phyloP scores from a whole-genome alignment of 2,797 vertebrate genomes.

The Yasuhikotakia modesta region DNA sequence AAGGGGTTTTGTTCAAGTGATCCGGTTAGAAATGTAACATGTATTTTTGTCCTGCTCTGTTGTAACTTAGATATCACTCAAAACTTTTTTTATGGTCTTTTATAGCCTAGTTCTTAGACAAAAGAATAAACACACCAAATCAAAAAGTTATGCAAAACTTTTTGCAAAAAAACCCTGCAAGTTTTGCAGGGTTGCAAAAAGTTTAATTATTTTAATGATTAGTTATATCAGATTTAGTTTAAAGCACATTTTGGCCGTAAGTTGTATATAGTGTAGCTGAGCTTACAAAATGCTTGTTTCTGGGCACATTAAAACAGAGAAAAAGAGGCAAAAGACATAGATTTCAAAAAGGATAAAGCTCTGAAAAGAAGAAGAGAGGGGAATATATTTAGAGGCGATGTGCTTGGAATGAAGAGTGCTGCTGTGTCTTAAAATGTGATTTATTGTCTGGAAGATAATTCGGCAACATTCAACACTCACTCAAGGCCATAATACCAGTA shows the following conservation, averaged over 20 bases:
- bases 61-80: not conserved
- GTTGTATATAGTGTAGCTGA: not conserved
- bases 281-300: not conserved
- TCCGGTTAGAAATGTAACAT: conserved; percentile 25
- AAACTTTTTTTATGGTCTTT: not conserved
- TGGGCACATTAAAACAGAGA: not conserved
- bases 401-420: conserved; percentile 26
- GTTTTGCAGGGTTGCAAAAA: not conserved
- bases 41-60: conserved; percentile 1
- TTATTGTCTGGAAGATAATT: conserved; percentile 59
- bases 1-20: conserved; percentile 19
- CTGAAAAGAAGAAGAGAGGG: not conserved
- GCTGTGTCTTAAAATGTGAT: conserved; percentile 50
- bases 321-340: not conserved
- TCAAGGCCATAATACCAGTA: conserved; percentile 59
- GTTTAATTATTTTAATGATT: not conserved
- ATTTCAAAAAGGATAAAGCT: conserved; percentile 18
- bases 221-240: not conserved
- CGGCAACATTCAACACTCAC: conserved; percentile 53
- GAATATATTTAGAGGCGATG: conserved; percentile 28
- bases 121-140: not conserved
- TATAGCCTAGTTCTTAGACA: no score
- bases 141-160: no score
- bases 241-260: not conserved
- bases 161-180: no score